Evolutionary conservation across 2,113 vertebrate species (phyloP), one percentile per base, ranked within the genome.

Genomic region (Apistogramma diplotaenia): DNA sequence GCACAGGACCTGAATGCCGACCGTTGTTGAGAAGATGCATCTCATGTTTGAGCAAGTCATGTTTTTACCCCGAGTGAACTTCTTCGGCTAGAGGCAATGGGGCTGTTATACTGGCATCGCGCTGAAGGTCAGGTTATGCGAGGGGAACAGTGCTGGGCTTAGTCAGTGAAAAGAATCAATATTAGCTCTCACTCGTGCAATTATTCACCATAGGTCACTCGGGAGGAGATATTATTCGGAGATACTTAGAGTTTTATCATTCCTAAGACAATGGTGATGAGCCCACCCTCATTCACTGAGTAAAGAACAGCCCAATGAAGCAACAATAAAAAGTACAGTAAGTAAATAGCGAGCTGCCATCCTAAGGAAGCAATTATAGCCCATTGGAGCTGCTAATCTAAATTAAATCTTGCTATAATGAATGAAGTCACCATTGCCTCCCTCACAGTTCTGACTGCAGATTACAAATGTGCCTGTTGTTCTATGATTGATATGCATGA

Each of bases 391-490:
- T 57, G 82, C 55, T 91, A 93, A 94, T 94, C 93, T 94, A 94
- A 95, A 94, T 94, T 87, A 95, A 94, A 95, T 95, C 92, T 93
- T 65, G 25, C 82, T 70, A 62, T 92, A 93, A 93, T 94, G 91
- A 94, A 93, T 91, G 79, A 89, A 89, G 84, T 81, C 81, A 85
- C 83, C 85, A 86, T 88, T 86, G 87, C 87, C 83, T 87, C 81
- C 87, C 84, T 87, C 81, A 58, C 87, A 84, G 55, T 93, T 91
- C 72, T 74, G 85, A 81, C 70, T 86, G 23, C 33, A 84, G 83
- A 90, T 93, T 89, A 91, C 85, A 87, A 91, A 92, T 86, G 85
- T 83, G 80, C 77, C 90, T 61, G 77, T 91, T 93, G 88, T 89
- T 83, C 57, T 12, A 31, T 92, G 88, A 91, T 67, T 87, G 88